Evolutionary conservation across 2,888 invertebrate species (phyloP).

Genomic region (Microctonus brassicae): DNA sequence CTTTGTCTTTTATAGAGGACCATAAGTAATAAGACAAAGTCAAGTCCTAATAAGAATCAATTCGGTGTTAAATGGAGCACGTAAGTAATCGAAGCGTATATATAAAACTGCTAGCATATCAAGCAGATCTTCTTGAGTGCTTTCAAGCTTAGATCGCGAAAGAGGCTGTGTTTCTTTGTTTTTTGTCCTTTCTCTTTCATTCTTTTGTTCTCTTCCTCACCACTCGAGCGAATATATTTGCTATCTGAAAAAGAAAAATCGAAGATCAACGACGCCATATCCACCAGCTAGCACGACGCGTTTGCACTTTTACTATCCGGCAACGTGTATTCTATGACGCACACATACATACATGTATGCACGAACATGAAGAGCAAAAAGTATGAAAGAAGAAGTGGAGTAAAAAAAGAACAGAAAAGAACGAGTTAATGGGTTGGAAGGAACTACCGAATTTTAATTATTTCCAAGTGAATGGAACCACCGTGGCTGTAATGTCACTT

Average conservation of each 20-base stretch:
- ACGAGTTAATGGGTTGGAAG: slow-evolving; percentile 45
- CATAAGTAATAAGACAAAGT: slow-evolving; percentile 23
- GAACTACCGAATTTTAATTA: slow-evolving; percentile 48
- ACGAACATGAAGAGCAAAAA: neutral
- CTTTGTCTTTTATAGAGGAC: neutral
- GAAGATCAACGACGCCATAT: slow-evolving; percentile 39
- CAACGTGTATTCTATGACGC: slow-evolving; percentile 18
- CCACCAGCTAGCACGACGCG: neutral
- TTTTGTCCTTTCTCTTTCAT: neutral
- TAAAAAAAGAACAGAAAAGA: neutral
- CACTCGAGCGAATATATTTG: slow-evolving; percentile 20
- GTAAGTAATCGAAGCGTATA: slow-evolving; percentile 47
- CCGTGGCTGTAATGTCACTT: slow-evolving; percentile 12
- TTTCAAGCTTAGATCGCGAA: slow-evolving; percentile 15
- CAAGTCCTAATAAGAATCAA: slow-evolving; percentile 46
- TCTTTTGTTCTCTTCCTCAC: neutral
- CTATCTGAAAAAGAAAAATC: slow-evolving; percentile 30
- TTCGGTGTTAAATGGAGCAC: slow-evolving; percentile 48
- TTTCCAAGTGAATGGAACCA: slow-evolving; percentile 39
- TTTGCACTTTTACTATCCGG: slow-evolving; percentile 18
- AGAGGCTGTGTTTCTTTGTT: slow-evolving; percentile 15
- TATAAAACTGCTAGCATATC: slow-evolving; percentile 41
- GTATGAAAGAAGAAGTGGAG: neutral
- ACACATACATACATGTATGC: neutral
- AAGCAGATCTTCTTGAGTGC: slow-evolving; percentile 37